Conservation (phyloP, 2,113 vertebrate genomes). For the Ptyas mucosa region DNA sequence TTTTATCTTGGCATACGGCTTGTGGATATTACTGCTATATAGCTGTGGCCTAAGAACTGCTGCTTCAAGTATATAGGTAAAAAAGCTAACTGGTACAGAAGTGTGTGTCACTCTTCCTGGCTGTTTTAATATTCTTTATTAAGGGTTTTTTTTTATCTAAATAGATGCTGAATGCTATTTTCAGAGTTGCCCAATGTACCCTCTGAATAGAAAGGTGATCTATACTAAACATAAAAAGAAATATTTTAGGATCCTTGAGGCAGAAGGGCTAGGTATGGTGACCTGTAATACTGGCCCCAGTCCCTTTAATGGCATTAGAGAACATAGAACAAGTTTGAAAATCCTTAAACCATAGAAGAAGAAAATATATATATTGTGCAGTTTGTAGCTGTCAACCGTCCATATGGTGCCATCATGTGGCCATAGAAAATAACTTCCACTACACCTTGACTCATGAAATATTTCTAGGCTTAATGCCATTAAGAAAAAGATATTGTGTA, state of each 20-base stretch:
- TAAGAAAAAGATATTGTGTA: background rate
- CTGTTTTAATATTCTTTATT: background rate
- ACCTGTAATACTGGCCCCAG: background rate
- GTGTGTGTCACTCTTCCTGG: background rate
- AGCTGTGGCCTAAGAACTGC: background rate
- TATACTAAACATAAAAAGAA: background rate
- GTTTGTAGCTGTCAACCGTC: slow-evolving; percentile 24
- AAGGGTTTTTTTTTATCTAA: background rate
- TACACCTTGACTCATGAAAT: background rate
- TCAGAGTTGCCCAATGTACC: background rate
- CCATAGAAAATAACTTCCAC: background rate
- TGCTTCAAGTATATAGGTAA: background rate
- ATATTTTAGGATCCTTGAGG: background rate
- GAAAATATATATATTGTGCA: background rate
- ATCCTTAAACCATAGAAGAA: background rate
- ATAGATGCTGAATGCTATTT: background rate
- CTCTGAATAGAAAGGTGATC: background rate
- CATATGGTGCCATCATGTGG: slow-evolving; percentile 59
- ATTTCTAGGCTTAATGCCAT: background rate
- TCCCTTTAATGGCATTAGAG: background rate
- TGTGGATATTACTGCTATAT: background rate
- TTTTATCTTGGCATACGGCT: background rate
- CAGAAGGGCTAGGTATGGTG: background rate
- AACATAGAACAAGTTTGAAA: background rate
- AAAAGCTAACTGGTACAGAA: background rate